Conservation (phyloP, 2,797 vertebrate genomes). For the Emydoidea blandingii region DNA sequence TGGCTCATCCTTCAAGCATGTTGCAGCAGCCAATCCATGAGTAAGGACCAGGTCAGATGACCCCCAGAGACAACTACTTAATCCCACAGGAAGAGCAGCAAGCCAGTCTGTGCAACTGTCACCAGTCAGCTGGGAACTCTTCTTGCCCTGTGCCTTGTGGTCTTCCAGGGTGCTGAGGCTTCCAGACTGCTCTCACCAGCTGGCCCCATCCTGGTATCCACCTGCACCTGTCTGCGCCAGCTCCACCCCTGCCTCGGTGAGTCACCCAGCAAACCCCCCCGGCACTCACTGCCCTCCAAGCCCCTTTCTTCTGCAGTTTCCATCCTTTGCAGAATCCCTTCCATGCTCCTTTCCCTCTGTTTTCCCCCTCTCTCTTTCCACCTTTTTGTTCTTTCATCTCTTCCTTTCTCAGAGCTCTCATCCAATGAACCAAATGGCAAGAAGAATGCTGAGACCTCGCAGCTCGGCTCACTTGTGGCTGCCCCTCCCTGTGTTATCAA, state of each 20-base stretch:
- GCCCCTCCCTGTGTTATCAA: too few relatives aligned
- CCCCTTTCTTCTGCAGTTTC: not conserved
- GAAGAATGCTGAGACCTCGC: not conserved
- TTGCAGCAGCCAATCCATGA: not conserved
- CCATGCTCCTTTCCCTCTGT: not conserved
- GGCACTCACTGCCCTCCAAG: not conserved
- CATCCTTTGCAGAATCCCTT: not conserved
- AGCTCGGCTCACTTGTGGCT: not conserved
- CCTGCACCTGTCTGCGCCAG: not conserved
- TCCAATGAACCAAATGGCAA: not conserved
- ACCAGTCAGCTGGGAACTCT: not conserved
- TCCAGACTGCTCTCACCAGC: not conserved
- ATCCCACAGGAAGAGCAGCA: not conserved
- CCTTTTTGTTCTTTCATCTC: not conserved
- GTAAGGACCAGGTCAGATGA: not conserved
- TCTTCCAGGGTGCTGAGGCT: not conserved
- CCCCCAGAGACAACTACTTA: not conserved
- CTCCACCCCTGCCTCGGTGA: not conserved
- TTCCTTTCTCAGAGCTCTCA: not conserved
- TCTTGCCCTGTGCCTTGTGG: fast-evolving
- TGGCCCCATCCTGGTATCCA: not conserved
- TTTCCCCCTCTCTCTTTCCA: not conserved
- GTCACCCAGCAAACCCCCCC: not conserved
- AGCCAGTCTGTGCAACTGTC: not conserved
- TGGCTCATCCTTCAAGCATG: not conserved